Evolutionary conservation across 2,888 invertebrate species (phyloP).

Genomic region (Sisyra terminalis): DNA sequence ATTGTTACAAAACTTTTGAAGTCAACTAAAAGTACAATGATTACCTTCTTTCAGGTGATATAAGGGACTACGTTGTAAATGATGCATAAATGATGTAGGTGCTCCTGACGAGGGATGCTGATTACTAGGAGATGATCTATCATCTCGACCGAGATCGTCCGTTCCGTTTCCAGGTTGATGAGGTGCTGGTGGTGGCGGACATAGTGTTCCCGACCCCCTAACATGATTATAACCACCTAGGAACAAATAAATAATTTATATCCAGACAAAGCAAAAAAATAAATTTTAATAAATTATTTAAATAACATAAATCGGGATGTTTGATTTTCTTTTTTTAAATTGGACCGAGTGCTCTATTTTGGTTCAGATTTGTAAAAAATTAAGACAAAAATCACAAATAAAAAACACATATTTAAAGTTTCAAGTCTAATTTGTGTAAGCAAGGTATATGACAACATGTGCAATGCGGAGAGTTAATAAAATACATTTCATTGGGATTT

Average conservation of each 20-base stretch:
- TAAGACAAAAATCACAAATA: too few relatives aligned
- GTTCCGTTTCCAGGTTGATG: too few relatives aligned
- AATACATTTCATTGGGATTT: too few relatives aligned
- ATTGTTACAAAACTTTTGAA: background rate
- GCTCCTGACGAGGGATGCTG: slow-evolving; percentile 13
- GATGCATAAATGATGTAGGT: slow-evolving; percentile 16
- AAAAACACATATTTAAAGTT: too few relatives aligned
- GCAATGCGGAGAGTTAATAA: too few relatives aligned
- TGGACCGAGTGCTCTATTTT: too few relatives aligned
- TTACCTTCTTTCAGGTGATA: slow-evolving; percentile 25
- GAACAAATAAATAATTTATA: background rate
- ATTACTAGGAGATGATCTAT: slow-evolving; percentile 24
- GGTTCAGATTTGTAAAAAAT: too few relatives aligned
- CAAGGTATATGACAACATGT: too few relatives aligned
- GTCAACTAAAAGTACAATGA: background rate
- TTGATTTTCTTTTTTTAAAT: too few relatives aligned
- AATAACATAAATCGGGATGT: too few relatives aligned
- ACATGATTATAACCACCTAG: background rate
- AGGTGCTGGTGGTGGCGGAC: background rate
- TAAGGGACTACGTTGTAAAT: slow-evolving; percentile 22
- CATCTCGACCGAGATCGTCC: slow-evolving; percentile 24
- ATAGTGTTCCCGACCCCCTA: background rate
- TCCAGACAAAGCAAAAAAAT: background rate
- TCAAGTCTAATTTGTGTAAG: too few relatives aligned
- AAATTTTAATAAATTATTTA: background rate